These are phyloP conservation scores for Perodicticus potto DNA, from an alignment of 2,797 vertebrate species.

Conservation along the genomic window DNA sequence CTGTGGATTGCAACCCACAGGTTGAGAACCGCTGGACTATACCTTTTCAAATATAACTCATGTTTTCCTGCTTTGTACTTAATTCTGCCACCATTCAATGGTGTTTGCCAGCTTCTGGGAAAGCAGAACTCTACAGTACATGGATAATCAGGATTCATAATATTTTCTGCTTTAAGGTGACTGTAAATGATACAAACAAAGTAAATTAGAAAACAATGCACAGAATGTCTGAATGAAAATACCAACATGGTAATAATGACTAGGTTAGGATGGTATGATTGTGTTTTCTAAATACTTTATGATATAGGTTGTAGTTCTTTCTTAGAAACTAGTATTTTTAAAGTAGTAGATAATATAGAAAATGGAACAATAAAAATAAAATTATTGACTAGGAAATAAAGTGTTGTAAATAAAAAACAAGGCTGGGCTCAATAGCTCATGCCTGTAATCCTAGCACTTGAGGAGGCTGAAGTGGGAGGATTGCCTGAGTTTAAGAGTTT, in stretches of 20 bases:
- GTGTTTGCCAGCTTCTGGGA: not conserved
- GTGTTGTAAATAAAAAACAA: not conserved
- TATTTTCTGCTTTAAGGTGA: not conserved
- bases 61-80: not conserved
- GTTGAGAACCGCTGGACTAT: no score
- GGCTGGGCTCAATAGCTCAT: not conserved
- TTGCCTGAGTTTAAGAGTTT: not conserved
- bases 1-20: no score
- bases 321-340: slow-evolving; percentile 25
- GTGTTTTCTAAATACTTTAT: slow-evolving; percentile 27
- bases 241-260: not conserved
- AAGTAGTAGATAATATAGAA: not conserved
- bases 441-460: not conserved
- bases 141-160: not conserved
- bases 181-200: not conserved
- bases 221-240: not conserved
- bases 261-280: not conserved
- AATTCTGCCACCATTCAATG: not conserved
- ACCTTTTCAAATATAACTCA: not conserved
- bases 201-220: not conserved
- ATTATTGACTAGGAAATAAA: not conserved
- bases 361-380: not conserved
- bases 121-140: not conserved
- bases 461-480: not conserved
- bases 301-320: not conserved